These are phyloP conservation scores for Lasioglossum baleicum DNA, from an alignment of 1,140 invertebrate species.

Conservation along the genomic window DNA sequence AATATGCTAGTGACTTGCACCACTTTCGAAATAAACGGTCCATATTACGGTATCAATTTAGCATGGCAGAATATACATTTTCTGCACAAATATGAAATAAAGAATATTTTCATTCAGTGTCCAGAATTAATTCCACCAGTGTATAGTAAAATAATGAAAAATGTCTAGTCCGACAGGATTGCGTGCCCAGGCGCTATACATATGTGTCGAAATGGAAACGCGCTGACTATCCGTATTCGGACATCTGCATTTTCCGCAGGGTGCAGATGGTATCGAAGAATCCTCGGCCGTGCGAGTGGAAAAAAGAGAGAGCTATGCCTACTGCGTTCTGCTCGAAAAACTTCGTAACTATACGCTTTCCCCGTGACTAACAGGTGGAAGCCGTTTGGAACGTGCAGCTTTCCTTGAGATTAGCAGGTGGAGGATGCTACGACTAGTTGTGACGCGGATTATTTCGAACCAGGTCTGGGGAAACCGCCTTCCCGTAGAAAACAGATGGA, in stretches of 20 bases:
- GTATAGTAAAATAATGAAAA: no score
- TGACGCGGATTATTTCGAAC: slow-evolving; percentile 53
- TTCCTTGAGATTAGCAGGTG: slow-evolving; percentile 61
- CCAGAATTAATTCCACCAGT: no score
- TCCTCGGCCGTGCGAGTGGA: background rate
- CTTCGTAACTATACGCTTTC: slow-evolving; percentile 57
- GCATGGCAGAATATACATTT: no score
- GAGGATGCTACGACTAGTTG: slow-evolving; percentile 36
- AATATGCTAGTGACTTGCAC: no score
- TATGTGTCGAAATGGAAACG: background rate
- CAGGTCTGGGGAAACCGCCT: slow-evolving; percentile 9
- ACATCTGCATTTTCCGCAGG: slow-evolving; percentile 31
- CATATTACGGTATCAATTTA: no score
- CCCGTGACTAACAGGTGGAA: slow-evolving; percentile 61
- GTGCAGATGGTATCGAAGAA: slow-evolving; percentile 25
- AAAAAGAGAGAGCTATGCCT: slow-evolving; percentile 28
- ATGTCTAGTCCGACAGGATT: no score
- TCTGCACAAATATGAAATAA: no score
- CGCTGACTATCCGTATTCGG: background rate
- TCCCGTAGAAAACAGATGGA: slow-evolving; percentile 45
- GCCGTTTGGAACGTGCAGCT: slow-evolving; percentile 53
- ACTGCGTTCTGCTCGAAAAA: slow-evolving; percentile 53
- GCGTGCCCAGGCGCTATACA: no score
- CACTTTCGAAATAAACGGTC: no score
- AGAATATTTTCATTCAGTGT: no score